Evolutionary conservation across 2,888 invertebrate genomes (phyloP), one percentile per base, ranked within the genome.

Genomic region (Meteorus cinctellus): DNA sequence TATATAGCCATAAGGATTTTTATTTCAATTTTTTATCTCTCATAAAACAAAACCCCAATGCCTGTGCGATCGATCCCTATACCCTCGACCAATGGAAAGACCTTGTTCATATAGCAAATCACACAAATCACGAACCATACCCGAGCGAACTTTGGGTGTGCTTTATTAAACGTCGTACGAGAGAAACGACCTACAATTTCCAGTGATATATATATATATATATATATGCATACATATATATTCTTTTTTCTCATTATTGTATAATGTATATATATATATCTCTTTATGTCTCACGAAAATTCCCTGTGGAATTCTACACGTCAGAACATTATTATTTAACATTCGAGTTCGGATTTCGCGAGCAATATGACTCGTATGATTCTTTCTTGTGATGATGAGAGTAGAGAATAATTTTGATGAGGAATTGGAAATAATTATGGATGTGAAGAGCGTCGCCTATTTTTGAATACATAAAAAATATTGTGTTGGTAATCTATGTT

Each of bases 141-240:
- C 31, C 16, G 62, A 31, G 14, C 31, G 14, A 41, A 65, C 19
- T 41, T 41, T 36, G 16, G 65, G 34, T 24, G 19, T 36, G 36
- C 65, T 65, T 65, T 65, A 65, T 65, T 65, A 65, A 65, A 65
- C n/a, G 65, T 65, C 65, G 10, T 36, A 29, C 14, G 62, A 62
- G 62, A 62, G 62, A 62, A 62, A 62, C 31, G 31, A 29, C 36
- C 41, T 65, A 36, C 36, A 65, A 31, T 59, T 19, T 29, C 65
- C 4, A 14, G 2, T 4, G 48, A 45, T 19, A 63, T 27, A 34
- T n/a, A 63, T 27, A n/a, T 48, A 48, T n/a, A n/a, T 48, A 48
- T 48, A 48, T 55, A 10, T 2, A 10, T 55, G n/a, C n/a, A 45
- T 19, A 63, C 16, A 34, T n/a, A 63, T 27, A n/a, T 62, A 45